Evolutionary conservation across 1,140 invertebrate species (phyloP), one percentile per base, ranked within the genome.

Genomic region (Gonioctena quinquepunctata): DNA sequence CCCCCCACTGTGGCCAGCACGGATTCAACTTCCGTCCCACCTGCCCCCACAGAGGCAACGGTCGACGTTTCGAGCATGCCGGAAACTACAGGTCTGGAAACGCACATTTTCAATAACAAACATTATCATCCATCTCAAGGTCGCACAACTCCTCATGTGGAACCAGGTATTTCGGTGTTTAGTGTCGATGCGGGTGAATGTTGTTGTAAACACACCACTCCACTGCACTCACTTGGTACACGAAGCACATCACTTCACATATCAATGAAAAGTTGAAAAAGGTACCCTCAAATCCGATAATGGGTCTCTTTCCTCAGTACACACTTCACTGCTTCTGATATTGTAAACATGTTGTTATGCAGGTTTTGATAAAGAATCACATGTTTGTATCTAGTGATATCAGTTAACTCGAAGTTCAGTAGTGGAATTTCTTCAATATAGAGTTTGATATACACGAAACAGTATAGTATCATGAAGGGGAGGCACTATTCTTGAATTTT

Each of bases 81-180:
- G 11, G 62, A 65, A 21, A 52, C 63, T 18, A 26, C 63, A 66
- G 63, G 63, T 66, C 26, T 54, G 50, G 48, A 66, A 28, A 66
- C 49, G 33, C 73, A 72, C 56, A 75, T 75, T 52, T 75, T 75
- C 68, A 68, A 65, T 69, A 75, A 75, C 68, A 71, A 64, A 75
- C 67, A 69, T 67, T 75, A 68, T 75, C 73, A 75, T 66, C 70
- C 70, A 69, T 72, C 70, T 72, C 70, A 66, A 67, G 70, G 73
- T 72, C 73, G 70, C 50, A 67, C 73, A 26, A 75, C 73, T 28
- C 73, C 73, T 26, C 62, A 33, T 64, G 65, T 61, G 66, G 73
- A 68, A 66, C 59, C 73, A 75, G 73, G 73, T 75, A 75, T 66
- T 27, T 66, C 18, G 63, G 7, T 66, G 63, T 66, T 66, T 28